These are phyloP conservation scores for Arion vulgaris DNA, from an alignment of 1,140 invertebrate genomes.

Conservation along the genomic window DNA sequence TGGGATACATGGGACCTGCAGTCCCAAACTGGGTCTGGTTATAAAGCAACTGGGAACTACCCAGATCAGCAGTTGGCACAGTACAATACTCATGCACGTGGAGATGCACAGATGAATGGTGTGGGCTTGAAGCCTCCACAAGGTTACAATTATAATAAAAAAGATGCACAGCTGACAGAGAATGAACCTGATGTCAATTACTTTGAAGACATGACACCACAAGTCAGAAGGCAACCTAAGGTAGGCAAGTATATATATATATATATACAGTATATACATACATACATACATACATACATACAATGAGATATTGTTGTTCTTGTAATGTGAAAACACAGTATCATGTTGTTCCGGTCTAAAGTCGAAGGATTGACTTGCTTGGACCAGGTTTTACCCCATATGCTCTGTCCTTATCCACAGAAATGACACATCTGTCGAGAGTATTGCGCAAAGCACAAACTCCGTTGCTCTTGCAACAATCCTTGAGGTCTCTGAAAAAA, in stretches of 20 bases:
- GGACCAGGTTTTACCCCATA: too few relatives aligned
- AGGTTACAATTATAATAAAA: background rate
- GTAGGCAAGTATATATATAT: background rate
- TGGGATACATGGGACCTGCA: conserved; percentile 22
- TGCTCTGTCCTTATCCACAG: too few relatives aligned
- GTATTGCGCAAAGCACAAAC: too few relatives aligned
- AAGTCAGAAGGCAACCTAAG: conserved; percentile 23
- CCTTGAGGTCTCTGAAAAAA: too few relatives aligned
- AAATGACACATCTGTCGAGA: too few relatives aligned
- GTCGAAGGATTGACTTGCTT: too few relatives aligned
- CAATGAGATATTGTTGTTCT: too few relatives aligned
- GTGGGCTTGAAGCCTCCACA: background rate
- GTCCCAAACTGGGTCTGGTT: background rate
- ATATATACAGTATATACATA: too few relatives aligned
- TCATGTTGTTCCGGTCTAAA: background rate
- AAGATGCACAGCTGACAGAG: background rate
- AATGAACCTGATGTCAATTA: conserved; percentile 14
- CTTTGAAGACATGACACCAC: conserved; percentile 33
- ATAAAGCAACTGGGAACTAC: background rate
- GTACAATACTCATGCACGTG: background rate
- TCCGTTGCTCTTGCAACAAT: too few relatives aligned
- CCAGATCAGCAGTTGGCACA: background rate
- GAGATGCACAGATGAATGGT: background rate
- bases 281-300: too few relatives aligned
- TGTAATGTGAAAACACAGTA: too few relatives aligned